Evolutionary conservation across 2,888 invertebrate species (phyloP), one percentile per base, ranked within the genome.

Genomic region (Andricus quercusramuli): DNA sequence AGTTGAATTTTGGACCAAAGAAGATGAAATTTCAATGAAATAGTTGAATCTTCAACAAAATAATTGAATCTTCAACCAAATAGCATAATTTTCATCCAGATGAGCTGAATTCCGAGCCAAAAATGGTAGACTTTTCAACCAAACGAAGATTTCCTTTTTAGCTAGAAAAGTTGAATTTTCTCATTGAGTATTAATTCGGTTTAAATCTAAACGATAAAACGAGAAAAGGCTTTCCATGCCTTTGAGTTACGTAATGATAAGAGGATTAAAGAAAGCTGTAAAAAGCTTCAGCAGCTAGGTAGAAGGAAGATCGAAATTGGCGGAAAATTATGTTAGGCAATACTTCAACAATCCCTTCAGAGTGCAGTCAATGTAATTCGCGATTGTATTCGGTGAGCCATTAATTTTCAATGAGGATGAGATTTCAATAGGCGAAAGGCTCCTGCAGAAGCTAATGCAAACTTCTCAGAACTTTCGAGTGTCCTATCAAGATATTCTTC

Each of bases 381-480:
- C 56, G n/a, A 74, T 74, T 74, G 74, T 56, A 74, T 74, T 74
- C 74, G 32, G 74, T 74, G 74, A 74, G 56, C 56, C 74, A 74
- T 74, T 74, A 74, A 74, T 74, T 56, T 74, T 74, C 56, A 74
- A 74, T 74, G 59, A 37, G 74, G 74, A 74, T 74, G 20, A 56
- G 56, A 74, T 56, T 74, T 56, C 74, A 74, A 74, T 74, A 37
- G 56, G 29, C 32, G 56, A 59, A 74, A 74, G 74, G 74, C n/a
- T 74, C n/a, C 32, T 59, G 56, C 37, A 56, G 51, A 59, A 74
- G 37, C 74, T 74, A 74, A 74, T 56, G 74, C 15, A 74, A 74
- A 74, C 32, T 74, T 37, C 64, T 29, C 64, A 29, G 56, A 74
- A n/a, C 56, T 74, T 37, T 74, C 37, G 51, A 74, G 32, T 51